phyloP scores from a whole-genome alignment of 2,113 vertebrate species.

The Cynoglossus semilaevis region DNA sequence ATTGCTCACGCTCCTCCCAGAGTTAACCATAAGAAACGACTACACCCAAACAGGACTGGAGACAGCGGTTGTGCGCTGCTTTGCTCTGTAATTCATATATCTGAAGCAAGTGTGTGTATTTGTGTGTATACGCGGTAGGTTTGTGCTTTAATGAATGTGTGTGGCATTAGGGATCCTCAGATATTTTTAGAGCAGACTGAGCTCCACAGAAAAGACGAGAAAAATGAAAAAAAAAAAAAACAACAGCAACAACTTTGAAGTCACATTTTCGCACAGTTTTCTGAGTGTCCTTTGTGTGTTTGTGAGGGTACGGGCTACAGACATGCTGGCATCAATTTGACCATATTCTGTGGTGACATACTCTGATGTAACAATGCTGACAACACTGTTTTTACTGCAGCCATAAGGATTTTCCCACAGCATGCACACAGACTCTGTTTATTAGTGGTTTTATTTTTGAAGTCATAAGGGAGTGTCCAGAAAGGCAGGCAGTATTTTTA shows the following conservation, averaged over 20 bases:
- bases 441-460: background rate
- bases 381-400: background rate
- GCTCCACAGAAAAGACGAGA: conserved; percentile 1
- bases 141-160: conserved; percentile 8
- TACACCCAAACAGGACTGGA: conserved; percentile 71
- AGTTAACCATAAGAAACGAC: conserved; percentile 68
- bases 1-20: conserved; percentile 54
- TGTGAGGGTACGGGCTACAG: background rate
- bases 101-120: conserved; percentile 26
- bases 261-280: background rate
- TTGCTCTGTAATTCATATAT: conserved; percentile 66
- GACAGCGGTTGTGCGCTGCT: conserved; percentile 59
- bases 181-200: conserved; percentile 26
- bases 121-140: background rate
- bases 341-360: background rate
- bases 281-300: background rate
- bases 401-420: background rate
- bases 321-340: background rate
- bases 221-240: background rate
- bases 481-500: background rate
- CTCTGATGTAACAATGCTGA: background rate
- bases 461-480: background rate
- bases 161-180: conserved; percentile 23
- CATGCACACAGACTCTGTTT: background rate
- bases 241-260: background rate